phyloP scores from a whole-genome alignment of 53 echinoderm and acorn worm genomes.

The Temnopleurus reevesii region DNA sequence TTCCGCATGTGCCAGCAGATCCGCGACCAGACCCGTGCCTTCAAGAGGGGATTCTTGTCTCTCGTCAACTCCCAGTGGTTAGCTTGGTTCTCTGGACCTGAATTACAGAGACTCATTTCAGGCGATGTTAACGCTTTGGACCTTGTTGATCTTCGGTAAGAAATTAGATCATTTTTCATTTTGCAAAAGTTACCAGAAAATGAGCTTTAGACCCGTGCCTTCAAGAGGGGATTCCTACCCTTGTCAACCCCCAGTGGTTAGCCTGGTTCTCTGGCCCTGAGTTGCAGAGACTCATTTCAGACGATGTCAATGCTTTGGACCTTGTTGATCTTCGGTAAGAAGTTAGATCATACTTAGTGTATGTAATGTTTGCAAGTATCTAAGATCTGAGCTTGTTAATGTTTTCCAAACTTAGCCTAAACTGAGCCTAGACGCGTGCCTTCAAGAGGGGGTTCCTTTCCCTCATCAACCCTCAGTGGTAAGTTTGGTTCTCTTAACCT shows the following conservation, averaged over 20 bases:
- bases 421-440: conserved; percentile 88
- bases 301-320: conserved; percentile 77
- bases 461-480: conserved; percentile 92
- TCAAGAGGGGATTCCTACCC: conserved; percentile 88
- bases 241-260: conserved; percentile 89
- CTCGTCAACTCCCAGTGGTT: conserved; percentile 94
- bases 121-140: conserved; percentile 85
- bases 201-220: conserved; percentile 89
- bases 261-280: conserved; percentile 96
- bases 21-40: conserved; percentile 92
- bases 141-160: conserved; percentile 80
- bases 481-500: conserved; percentile 96
- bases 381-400: too few species aligned
- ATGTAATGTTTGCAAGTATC: too few species aligned
- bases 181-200: too few species aligned
- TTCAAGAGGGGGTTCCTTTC: conserved; percentile 95
- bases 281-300: conserved; percentile 91
- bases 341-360: too few species aligned
- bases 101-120: conserved; percentile 94
- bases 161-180: too few species aligned
- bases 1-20: conserved; percentile 94
- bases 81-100: conserved; percentile 97
- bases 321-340: conserved; percentile 76
- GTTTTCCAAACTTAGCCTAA: too few species aligned
- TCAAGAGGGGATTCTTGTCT: conserved; percentile 93